Evolutionary conservation across 2,113 vertebrate species (phyloP).

Genomic region (Phaethon lepturus): DNA sequence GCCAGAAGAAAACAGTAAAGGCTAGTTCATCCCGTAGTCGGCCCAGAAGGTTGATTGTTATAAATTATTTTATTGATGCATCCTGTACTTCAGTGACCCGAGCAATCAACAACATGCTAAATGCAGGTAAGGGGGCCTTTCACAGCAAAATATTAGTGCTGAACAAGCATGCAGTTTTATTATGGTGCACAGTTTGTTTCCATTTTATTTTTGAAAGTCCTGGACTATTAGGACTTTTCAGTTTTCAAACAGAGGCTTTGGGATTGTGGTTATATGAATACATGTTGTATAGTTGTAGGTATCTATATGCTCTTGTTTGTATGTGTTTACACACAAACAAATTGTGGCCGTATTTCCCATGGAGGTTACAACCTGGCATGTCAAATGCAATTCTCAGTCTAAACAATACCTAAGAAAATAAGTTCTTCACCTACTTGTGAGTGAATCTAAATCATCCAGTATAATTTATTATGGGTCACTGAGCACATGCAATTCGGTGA

Average conservation of each 20-base stretch:
- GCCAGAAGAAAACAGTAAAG: neutral
- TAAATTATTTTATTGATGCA: constrained; percentile 72
- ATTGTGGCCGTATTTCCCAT: neutral
- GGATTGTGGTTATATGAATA: neutral
- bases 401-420: neutral
- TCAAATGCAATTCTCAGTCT: neutral
- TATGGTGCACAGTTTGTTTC: neutral
- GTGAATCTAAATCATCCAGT: neutral
- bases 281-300: fast-evolving
- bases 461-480: neutral
- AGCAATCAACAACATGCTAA: constrained; percentile 53
- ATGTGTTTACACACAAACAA: neutral
- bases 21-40: constrained; percentile 39
- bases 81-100: constrained; percentile 49
- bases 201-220: neutral
- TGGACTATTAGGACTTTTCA: neutral
- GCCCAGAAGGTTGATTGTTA: constrained; percentile 29
- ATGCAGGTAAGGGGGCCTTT: constrained; percentile 4
- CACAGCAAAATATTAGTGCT: constrained; percentile 5
- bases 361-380: neutral
- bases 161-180: neutral
- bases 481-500: neutral
- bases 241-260: neutral
- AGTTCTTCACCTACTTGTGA: neutral
- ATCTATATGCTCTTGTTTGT: neutral